A percentile compares a stretch with the other conserved stretches of the same genome.
Conservation (phyloP, 2,888 invertebrate species). For the Deroplatys truncata region DNA sequence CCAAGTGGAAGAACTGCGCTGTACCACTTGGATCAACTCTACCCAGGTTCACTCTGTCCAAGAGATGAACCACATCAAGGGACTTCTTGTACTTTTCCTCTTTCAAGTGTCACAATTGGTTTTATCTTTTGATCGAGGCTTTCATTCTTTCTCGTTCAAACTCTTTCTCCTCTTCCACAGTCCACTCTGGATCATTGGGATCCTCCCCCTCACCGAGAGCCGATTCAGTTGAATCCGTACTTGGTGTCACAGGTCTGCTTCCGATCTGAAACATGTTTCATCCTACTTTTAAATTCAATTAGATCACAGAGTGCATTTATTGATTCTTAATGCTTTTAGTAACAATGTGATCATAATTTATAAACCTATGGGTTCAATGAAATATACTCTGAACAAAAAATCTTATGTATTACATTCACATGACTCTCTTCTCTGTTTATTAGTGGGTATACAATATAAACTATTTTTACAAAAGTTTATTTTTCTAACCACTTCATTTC, state of each 20-base stretch:
- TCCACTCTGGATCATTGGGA: constrained; percentile 85
- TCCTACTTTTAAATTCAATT: not conserved
- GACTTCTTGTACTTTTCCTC: not conserved
- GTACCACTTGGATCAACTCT: not conserved
- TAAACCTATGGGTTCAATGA: too few relatives aligned
- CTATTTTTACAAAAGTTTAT: too few relatives aligned
- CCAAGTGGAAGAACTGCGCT: not conserved
- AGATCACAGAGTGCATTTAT: not conserved
- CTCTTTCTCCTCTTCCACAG: constrained; percentile 45
- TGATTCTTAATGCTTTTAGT: too few relatives aligned
- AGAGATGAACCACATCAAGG: not conserved
- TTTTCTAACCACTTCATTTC: too few relatives aligned
- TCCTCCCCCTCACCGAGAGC: constrained; percentile 67
- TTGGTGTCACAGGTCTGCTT: constrained; percentile 48
- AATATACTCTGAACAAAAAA: too few relatives aligned
- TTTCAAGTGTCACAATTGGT: not conserved
- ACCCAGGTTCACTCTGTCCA: not conserved
- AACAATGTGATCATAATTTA: too few relatives aligned
- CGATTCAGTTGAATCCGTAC: constrained; percentile 51
- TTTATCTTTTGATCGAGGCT: constrained; percentile 25
- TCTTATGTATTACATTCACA: too few relatives aligned
- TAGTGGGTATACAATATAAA: too few relatives aligned
- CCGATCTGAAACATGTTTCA: constrained; percentile 18
- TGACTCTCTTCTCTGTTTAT: too few relatives aligned
- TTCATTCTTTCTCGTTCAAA: constrained; percentile 24